Base-by-base conservation (phyloP, 2,888 invertebrate species). In the Cryptus viduatorius region DNA sequence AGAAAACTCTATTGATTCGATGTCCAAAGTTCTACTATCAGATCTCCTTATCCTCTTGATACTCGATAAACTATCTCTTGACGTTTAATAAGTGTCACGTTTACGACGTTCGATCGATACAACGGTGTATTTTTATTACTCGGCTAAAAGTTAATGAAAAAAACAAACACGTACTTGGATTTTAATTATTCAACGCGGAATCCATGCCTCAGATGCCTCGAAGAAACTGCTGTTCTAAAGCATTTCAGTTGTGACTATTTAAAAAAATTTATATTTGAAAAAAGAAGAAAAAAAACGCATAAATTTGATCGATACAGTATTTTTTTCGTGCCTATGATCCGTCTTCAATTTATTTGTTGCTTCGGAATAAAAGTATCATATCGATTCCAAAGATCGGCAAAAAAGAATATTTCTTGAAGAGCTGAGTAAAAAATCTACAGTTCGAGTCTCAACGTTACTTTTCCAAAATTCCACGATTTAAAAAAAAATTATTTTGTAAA, bases 31-130 rank as follows among this genome's bases (percentile, higher is more conserved):
- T 89, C 87, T 89, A 86, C 83, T 89, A 88, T 87, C 84, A 46
- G 61, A 64, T 46, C 29, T 73, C 61, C 61, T 73, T 61, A 61
- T 73, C 61, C 80, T 71, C 83, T 83, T 84, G 86, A 85, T 85
- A 86, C 87, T 84, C 84, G 87, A 89, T 87, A 89, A 59, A 59
- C 59, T 89, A 87, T 86, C 82, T 90, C 88, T 89, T 87, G 87
- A 89, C 87, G 89, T 89, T 89, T 73, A 90, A 90, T 91, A 88
- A 89, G 86, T 91, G 91, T 90, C 87, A 89, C 89, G 86, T 89
- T 37, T 89, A 89, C 86, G 88, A 87, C 89, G 90, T 91, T 91
- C 89, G 90, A 90, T 90, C 73, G 73, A 73, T 73, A 90, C 88
- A 59, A 86, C 87, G 86, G 85, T 89, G 89, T 89, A 87, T 61